Base-by-base conservation (phyloP, 2,797 vertebrate genomes). In the Oreortyx pictus region DNA sequence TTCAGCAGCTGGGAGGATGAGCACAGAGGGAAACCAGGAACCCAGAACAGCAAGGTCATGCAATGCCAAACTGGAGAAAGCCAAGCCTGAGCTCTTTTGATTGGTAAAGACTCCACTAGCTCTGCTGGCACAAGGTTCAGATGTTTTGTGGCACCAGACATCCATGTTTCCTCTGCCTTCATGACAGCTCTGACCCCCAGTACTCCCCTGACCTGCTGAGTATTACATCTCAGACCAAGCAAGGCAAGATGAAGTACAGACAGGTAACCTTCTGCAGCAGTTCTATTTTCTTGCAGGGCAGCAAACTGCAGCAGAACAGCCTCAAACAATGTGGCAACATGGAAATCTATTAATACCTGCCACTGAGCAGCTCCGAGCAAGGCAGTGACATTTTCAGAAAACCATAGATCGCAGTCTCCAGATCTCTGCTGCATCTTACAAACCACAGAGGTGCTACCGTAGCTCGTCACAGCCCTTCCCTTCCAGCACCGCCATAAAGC, bases 341-440 rank as follows among this genome's bases (percentile, higher is more conserved):
- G 27, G 72, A 67, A 75, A 74, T 27, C 18, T 56, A 11, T 22
- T 72, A 68, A 68, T 71, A 59, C 11, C 37, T 14, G 50, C 49
- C 18, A 17, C 4, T 4, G 7, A 6, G 18, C 67, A 54, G 15
- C 71, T 22, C 33, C 1, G 0, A 85, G 57, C 0, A 0, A 46
- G 33, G 61, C 62, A 52, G 49, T 27, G 33, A 49, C 35, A 11
- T 44, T 67, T 70, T n/a, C 70, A 78, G 9, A 60, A 31, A 80
- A 47, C 31, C 70, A n/a, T 1, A 6, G 41, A 22, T 65, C 73
- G 47, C n/a, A 71, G 35, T 5, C 31, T 74, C 44, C 27, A 50
- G 88, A 76, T 6, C 65, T 79, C 60, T 80, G n/a, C n/a, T 44
- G 3, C 64, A 27, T 33, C 91, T 84, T 33, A 56, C 35, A 52